These are phyloP conservation scores for Arge pagana DNA, from an alignment of 2,888 invertebrate species.

Conservation along the genomic window DNA sequence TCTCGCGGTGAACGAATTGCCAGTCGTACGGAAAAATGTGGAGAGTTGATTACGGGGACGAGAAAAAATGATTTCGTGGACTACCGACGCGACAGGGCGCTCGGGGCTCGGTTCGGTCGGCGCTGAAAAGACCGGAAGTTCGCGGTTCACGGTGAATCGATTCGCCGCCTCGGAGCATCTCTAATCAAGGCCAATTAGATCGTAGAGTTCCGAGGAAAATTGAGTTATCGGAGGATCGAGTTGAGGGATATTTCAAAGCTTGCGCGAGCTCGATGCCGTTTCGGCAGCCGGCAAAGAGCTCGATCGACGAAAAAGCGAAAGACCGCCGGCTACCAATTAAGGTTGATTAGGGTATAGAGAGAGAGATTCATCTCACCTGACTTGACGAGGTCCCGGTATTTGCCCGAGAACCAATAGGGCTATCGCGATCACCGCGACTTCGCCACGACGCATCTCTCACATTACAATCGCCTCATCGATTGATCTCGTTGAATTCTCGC, in stretches of 20 bases:
- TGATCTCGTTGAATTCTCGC: constrained; percentile 40
- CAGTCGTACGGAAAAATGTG: no score
- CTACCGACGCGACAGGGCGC: no score
- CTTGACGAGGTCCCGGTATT: constrained; percentile 51
- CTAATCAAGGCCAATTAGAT: constrained; percentile 12
- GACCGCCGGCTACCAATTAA: not conserved
- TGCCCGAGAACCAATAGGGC: constrained; percentile 55
- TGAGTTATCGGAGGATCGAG: constrained; percentile 13
- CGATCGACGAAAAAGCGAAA: no score
- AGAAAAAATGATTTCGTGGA: no score
- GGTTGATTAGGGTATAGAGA: constrained; percentile 16
- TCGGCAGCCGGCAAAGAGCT: no score
- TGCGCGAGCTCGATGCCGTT: no score
- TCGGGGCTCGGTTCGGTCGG: no score
- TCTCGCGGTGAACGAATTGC: no score
- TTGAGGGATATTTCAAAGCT: not conserved
- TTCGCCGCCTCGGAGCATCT: constrained; percentile 4
- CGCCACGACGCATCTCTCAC: constrained; percentile 58
- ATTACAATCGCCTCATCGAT: constrained; percentile 52
- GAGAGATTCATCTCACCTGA: constrained; percentile 42
- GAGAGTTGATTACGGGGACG: not conserved
- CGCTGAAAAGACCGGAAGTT: no score
- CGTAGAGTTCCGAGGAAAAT: not conserved
- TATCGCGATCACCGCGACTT: constrained; percentile 58
- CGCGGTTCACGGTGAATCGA: constrained; percentile 5